phyloP scores from a whole-genome alignment of 2,113 vertebrate species.

The Sphyrna mokarran region DNA sequence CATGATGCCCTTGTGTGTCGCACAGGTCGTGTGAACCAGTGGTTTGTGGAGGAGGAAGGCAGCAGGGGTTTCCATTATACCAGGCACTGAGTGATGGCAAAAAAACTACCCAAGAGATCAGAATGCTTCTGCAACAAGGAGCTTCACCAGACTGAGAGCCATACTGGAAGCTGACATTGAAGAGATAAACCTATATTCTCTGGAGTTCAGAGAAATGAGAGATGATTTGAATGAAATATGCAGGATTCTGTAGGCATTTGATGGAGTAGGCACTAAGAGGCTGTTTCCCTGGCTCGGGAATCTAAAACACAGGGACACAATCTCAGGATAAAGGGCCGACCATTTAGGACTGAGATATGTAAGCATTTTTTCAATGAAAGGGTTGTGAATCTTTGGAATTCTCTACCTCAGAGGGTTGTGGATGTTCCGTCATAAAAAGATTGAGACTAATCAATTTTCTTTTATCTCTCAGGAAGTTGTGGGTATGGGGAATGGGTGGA shows the following conservation, averaged over 20 bases:
- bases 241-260: background rate
- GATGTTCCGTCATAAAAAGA: background rate
- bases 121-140: background rate
- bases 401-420: background rate
- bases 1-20: background rate
- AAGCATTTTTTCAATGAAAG: background rate
- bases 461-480: background rate
- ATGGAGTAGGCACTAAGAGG: background rate
- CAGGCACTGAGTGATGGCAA: background rate
- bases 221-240: background rate
- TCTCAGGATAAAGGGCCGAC: background rate
- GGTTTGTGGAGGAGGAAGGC: background rate
- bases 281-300: background rate
- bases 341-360: background rate
- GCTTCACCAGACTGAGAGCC: too few relatives aligned
- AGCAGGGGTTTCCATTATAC: background rate
- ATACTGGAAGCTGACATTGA: background rate
- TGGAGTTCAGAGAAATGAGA: background rate
- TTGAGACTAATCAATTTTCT: background rate
- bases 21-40: background rate
- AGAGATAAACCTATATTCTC: background rate
- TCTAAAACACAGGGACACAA: background rate
- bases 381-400: background rate
- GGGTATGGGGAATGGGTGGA: background rate
- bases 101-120: background rate